Evolutionary conservation across 2,113 vertebrate genomes (phyloP), one percentile per base, ranked within the genome.

Genomic region (Micromys minutus): DNA sequence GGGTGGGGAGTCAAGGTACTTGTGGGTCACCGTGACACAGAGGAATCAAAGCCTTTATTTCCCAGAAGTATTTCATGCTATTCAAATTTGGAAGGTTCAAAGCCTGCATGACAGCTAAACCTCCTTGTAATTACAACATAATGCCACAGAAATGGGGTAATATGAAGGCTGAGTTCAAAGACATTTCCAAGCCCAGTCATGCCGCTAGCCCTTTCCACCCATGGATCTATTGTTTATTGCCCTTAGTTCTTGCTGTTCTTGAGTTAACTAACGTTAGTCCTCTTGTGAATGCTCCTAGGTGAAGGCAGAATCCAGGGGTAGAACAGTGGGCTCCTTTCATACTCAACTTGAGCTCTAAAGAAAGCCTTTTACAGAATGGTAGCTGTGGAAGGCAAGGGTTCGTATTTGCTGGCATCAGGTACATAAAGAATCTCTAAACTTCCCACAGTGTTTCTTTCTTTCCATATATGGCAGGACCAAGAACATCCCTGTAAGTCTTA

Each of bases 251-350:
- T 92, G 11, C 42, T 31, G 47, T 79, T 47, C 17, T 52, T 17
- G 16, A 57, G 31, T 45, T 42, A 67, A 67, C 5, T 42, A 67
- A 67, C 5, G 5, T 67, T 36, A 36, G 31, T 16, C 36, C 36
- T 24, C 55, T 93, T 21, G 3, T 72, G 7, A 67, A 39, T 8
- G 36, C 59, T 91, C 31, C n/a, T 0, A 16, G 34, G 22, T 80
- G 50, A 94, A 94, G 59, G 59, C 52, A 88, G 87, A 89, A 89
- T 15, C 42, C 77, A 77, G 31, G 9, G 47, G 80, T 72, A 71
- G 80, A 86, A 71, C 12, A 84, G 12, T 42, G 7, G 36, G 1
- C 76, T 94, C 16, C 55, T 91, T 87, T 39, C 1, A 34, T 39
- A 19, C 31, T 67, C 74, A 89, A 11, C 10, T 34, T 12, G 2